A percentile compares a stretch with the other conserved stretches of the same genome.
phyloP scores from a whole-genome alignment of 2,888 invertebrate species.

The Oscheius sp. region DNA sequence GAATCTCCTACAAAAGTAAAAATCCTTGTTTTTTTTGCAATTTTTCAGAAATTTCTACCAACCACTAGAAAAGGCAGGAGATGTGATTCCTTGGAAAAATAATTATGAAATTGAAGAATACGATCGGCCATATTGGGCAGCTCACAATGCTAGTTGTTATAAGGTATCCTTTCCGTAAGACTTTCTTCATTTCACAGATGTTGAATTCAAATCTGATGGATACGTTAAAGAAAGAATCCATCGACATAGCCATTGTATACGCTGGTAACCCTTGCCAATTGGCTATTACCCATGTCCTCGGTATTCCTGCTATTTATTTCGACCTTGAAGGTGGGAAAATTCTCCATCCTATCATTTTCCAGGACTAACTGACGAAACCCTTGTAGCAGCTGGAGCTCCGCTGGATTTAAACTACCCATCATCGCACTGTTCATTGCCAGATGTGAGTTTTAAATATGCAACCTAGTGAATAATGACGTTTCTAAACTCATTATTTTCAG shows the following conservation, averaged over 20 bases:
- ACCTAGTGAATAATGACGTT: too few species aligned
- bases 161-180: slow-evolving; percentile 48
- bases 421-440: slow-evolving; percentile 41
- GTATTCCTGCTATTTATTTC: slow-evolving; percentile 67
- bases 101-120: slow-evolving; percentile 59
- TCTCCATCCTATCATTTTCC: neutral
- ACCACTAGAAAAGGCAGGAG: slow-evolving; percentile 59
- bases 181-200: slow-evolving; percentile 46
- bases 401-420: slow-evolving; percentile 44
- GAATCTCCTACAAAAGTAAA: slow-evolving; percentile 62
- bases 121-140: slow-evolving; percentile 60
- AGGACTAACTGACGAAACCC: slow-evolving; percentile 66
- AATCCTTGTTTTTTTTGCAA: neutral
- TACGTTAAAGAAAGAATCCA: slow-evolving; percentile 58
- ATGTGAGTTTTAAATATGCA: slow-evolving; percentile 24
- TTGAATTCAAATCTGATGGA: slow-evolving; percentile 68
- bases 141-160: slow-evolving; percentile 66
- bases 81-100: slow-evolving; percentile 58
- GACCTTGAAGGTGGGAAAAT: slow-evolving; percentile 59
- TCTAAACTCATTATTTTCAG: slow-evolving; percentile 4
- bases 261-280: slow-evolving; percentile 68
- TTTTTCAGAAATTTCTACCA: slow-evolving; percentile 49
- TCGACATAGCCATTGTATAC: slow-evolving; percentile 67
- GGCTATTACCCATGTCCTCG: slow-evolving; percentile 65
- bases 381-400: slow-evolving; percentile 62